phyloP scores from a whole-genome alignment of 2,888 invertebrate genomes.

The Monopis laevigella region DNA sequence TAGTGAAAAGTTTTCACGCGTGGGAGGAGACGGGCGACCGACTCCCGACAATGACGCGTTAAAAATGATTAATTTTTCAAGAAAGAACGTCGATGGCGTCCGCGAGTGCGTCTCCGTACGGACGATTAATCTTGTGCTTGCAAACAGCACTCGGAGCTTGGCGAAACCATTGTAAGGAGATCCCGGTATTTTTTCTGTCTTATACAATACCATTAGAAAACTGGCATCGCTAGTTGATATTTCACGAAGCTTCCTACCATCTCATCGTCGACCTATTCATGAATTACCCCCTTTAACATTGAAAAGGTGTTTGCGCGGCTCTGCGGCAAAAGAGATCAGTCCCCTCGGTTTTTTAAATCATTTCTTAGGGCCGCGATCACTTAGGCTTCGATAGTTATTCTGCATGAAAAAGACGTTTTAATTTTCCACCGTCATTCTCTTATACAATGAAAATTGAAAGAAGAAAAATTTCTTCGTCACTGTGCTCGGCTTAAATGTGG shows the following conservation, averaged over 20 bases:
- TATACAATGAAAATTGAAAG: slow-evolving; percentile 42
- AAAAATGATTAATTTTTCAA: slow-evolving; percentile 62
- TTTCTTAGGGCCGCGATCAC: slow-evolving; percentile 40
- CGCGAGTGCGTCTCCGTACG: slow-evolving; percentile 39
- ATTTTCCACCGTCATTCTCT: slow-evolving; percentile 59
- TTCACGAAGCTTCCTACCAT: slow-evolving; percentile 39
- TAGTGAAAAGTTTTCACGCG: slow-evolving; percentile 54
- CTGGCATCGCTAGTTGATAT: slow-evolving; percentile 61
- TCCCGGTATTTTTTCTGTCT: slow-evolving; percentile 62
- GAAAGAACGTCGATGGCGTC: slow-evolving; percentile 37
- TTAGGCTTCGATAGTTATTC: slow-evolving; percentile 66
- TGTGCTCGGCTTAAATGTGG: slow-evolving; percentile 33
- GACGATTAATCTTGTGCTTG: slow-evolving; percentile 64
- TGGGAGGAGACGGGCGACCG: slow-evolving; percentile 38
- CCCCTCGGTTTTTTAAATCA: slow-evolving; percentile 54
- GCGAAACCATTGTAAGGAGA: slow-evolving; percentile 44
- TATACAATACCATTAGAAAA: slow-evolving; percentile 62
- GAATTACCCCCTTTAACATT: slow-evolving; percentile 32
- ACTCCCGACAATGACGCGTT: slow-evolving; percentile 53
- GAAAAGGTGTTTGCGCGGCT: slow-evolving; percentile 65
- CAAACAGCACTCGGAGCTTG: slow-evolving; percentile 31
- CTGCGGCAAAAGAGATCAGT: slow-evolving; percentile 54
- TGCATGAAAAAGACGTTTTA: slow-evolving; percentile 53
- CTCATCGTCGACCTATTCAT: slow-evolving; percentile 53
- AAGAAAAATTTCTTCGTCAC: slow-evolving; percentile 51